Percentiles rank a stretch among this genome's conserved stretches.
phyloP scores from a whole-genome alignment of 2,797 vertebrate species.

The Muraenolepis orangiensis region DNA sequence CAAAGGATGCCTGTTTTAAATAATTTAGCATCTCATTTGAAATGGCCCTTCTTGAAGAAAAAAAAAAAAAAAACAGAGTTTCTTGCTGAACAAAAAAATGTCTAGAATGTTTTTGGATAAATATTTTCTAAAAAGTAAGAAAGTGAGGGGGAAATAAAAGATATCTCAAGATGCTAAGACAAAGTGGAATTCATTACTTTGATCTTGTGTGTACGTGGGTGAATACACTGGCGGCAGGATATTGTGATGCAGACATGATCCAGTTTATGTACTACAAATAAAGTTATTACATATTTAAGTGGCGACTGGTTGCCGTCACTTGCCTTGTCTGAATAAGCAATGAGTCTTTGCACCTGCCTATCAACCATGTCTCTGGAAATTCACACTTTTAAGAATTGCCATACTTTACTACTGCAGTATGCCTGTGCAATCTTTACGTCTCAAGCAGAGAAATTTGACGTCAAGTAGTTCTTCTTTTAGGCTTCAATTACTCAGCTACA shows the following conservation, averaged over 20 bases:
- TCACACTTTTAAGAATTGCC: background rate
- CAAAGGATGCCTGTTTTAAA: slow-evolving; percentile 2
- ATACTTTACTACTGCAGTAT: background rate
- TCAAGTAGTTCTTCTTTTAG: background rate
- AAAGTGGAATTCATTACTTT: background rate
- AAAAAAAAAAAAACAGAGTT: background rate
- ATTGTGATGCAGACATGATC: background rate
- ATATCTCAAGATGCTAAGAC: background rate
- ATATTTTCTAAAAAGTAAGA: background rate
- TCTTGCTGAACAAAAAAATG: background rate
- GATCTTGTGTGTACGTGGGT: background rate
- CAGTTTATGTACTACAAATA: background rate
- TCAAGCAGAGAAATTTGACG: background rate
- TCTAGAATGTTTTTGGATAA: background rate
- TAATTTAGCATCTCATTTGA: background rate
- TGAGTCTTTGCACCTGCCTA: background rate
- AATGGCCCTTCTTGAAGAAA: no score
- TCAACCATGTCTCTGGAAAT: background rate
- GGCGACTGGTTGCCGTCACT: background rate
- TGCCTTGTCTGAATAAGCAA: background rate
- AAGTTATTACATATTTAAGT: background rate
- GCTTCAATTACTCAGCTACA: background rate
- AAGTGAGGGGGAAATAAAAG: background rate
- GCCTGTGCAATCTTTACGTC: background rate
- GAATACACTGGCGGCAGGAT: background rate